Evolutionary conservation across 2,888 invertebrate species (phyloP), one percentile per base, ranked within the genome.

Genomic region (Drosophila prolongata): DNA sequence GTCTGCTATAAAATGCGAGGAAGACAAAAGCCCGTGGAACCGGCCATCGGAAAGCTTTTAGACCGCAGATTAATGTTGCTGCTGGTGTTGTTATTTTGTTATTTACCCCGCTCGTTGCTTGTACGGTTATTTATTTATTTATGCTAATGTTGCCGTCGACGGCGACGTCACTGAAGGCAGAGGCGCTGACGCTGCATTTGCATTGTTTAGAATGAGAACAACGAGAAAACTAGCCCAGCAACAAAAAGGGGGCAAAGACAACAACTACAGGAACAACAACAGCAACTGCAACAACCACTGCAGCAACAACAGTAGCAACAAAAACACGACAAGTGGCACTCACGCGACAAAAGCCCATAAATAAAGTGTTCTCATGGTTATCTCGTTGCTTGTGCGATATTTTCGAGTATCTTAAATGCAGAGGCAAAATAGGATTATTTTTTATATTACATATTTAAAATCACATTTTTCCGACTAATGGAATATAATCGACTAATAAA

Each of bases 81-180:
- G 54, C 49, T 49, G 54, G 58, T 74, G 70, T 70, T 74, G 67
- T 62, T 79, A 62, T 64, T 75, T 65, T 62, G 59, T 67, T 72
- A 62, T 80, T 83, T 76, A 75, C 71, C 72, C 72, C 65, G 74
- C 72, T 69, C 69, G 76, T 68, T 79, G 83, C 67, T 69, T 72
- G 77, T 80, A 86, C 82, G 72, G 84, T 86, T 86, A 84, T 84
- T 84, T 84, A 84, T 84, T 84, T 84, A 85, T 85, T 86, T 85
- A 85, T 85, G 86, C 74, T 85, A 81, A 85, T 85, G 80, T 75
- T 77, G 80, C 61, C 73, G 73, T 65, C 75, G 76, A 67, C 73
- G 56, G 6, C 64, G 57, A 52, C 68, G 69, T 3, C 56, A 50
- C 5, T 67, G 70, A 35, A 11, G 37, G 43, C 44, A 43, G 35